Percentiles rank a stretch among this genome's conserved stretches.
These are phyloP conservation scores for Tupaia tana DNA, from an alignment of 2,113 vertebrate species.

Conservation along the genomic window DNA sequence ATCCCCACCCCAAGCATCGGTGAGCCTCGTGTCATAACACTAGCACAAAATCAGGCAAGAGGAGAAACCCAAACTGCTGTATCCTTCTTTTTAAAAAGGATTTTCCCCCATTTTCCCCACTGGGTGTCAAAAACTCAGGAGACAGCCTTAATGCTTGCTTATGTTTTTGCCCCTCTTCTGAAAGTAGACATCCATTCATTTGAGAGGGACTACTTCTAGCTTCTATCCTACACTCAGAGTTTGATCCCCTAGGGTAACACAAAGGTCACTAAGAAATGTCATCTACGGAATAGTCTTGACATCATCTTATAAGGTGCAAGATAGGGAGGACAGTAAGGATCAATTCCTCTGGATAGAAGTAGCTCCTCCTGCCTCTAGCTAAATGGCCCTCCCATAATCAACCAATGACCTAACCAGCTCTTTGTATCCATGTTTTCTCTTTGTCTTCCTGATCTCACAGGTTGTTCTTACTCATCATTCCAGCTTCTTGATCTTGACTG, in stretches of 20 bases:
- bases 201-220: neutral
- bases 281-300: neutral
- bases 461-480: neutral
- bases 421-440: neutral
- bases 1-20: fast-evolving
- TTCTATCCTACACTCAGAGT: neutral
- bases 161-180: neutral
- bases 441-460: neutral
- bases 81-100: neutral
- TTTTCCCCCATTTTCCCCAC: neutral
- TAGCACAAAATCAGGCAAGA: neutral
- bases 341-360: neutral
- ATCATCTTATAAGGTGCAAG: neutral
- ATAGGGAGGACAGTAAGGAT: neutral
- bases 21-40: neutral
- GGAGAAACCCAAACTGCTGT: neutral
- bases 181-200: neutral
- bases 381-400: neutral
- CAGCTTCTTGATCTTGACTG: neutral
- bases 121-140: neutral
- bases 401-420: neutral
- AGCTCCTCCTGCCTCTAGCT: neutral
- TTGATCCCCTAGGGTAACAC: neutral
- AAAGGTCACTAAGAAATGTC: neutral
- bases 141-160: neutral